A percentile compares a stretch with the other conserved stretches of the same genome.
Evolutionary conservation across 2,113 vertebrate genomes (phyloP).

Genomic region (Passerina amoena): DNA sequence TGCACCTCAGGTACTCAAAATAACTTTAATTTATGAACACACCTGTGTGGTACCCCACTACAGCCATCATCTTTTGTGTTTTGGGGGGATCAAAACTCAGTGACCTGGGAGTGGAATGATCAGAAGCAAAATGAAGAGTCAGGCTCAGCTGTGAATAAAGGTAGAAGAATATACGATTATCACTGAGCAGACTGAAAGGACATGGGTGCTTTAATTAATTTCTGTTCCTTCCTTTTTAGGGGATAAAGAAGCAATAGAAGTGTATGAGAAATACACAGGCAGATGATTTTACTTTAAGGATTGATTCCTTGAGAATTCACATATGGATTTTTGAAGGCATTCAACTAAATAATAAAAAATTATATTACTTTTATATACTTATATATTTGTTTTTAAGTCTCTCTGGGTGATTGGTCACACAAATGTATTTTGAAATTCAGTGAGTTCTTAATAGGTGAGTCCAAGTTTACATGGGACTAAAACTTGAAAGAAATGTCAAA

Average conservation of each 20-base stretch:
- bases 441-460: neutral
- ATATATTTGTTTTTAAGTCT: neutral
- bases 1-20: neutral
- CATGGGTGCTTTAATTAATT: neutral
- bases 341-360: neutral
- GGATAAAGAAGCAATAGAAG: neutral
- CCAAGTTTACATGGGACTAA: neutral
- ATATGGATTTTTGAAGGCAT: neutral
- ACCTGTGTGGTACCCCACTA: neutral
- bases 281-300: neutral
- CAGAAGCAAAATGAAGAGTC: neutral
- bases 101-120: neutral
- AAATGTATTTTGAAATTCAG: neutral
- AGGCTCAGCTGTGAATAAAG: neutral
- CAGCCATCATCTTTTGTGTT: neutral
- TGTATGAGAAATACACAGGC: neutral
- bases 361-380: neutral
- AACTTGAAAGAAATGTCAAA: neutral
- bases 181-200: neutral
- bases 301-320: neutral
- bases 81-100: neutral
- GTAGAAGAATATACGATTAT: neutral
- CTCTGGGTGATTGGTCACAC: neutral
- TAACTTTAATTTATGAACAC: neutral
- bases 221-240: neutral